phyloP scores from a whole-genome alignment of 2,113 vertebrate species.

The Ceratotherium simum region DNA sequence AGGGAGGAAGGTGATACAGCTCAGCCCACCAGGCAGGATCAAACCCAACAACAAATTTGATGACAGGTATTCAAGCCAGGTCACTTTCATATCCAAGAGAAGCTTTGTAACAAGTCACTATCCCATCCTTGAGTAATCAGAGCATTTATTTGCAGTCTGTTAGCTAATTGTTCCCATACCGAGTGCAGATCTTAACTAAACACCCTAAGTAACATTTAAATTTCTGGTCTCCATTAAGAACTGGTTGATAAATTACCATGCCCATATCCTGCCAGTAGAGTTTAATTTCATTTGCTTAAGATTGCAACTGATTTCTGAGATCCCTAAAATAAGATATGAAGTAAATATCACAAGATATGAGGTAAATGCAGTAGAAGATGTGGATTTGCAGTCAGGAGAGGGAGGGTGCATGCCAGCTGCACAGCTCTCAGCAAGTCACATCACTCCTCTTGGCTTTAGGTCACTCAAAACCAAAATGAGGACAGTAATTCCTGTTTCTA shows the following conservation, averaged over 20 bases:
- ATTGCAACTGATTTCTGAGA: slow-evolving; percentile 25
- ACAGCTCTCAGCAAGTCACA: neutral
- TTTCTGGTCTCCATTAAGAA: slow-evolving; percentile 64
- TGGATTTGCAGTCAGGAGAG: neutral
- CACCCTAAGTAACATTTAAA: slow-evolving; percentile 31
- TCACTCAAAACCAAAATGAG: neutral
- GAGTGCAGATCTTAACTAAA: slow-evolving; percentile 53
- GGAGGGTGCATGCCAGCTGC: rapidly evolving
- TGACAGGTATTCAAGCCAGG: slow-evolving; percentile 14
- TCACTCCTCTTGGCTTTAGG: neutral
- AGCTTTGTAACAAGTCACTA: slow-evolving; percentile 16
- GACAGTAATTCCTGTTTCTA: neutral
- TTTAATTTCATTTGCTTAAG: slow-evolving; percentile 58
- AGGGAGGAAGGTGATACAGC: neutral
- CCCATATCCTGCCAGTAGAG: slow-evolving; percentile 10
- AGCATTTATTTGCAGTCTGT: slow-evolving; percentile 65
- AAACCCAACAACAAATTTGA: neutral
- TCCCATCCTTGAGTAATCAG: slow-evolving; percentile 45
- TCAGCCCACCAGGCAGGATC: neutral
- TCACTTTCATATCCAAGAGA: neutral
- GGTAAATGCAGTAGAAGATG: neutral
- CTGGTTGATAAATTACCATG: slow-evolving; percentile 56
- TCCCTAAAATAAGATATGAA: neutral
- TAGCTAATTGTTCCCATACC: slow-evolving; percentile 72
- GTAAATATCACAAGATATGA: neutral